Percentiles rank a stretch among this genome's conserved stretches.
phyloP scores from a whole-genome alignment of 1,140 invertebrate genomes.

The Papilio polytes region DNA sequence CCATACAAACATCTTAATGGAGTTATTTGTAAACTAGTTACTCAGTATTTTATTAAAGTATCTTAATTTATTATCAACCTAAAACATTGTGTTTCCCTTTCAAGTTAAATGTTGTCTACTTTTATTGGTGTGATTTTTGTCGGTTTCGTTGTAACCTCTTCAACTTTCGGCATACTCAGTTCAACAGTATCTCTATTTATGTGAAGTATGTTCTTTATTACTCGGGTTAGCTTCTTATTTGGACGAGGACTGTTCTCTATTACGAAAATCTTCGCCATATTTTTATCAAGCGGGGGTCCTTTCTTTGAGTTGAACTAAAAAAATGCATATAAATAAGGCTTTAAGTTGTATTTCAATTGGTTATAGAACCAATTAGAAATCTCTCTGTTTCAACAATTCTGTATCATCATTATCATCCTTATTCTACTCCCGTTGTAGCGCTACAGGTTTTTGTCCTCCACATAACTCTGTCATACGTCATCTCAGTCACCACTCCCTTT shows the following conservation, averaged over 20 bases:
- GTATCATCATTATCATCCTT: no score
- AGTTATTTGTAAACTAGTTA: background rate
- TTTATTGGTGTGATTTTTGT: constrained; percentile 74
- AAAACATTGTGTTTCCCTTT: background rate
- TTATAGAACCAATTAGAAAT: background rate
- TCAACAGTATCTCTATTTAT: constrained; percentile 73
- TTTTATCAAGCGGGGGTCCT: constrained; percentile 49
- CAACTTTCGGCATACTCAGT: constrained; percentile 61
- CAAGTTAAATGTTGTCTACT: constrained; percentile 50
- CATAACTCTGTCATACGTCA: no score
- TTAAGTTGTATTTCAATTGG: background rate
- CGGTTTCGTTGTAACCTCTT: constrained; percentile 70
- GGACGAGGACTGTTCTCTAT: constrained; percentile 63
- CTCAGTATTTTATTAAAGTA: background rate
- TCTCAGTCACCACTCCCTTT: no score
- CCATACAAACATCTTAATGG: no score
- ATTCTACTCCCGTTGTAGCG: no score
- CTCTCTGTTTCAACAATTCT: no score
- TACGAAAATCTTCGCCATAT: constrained; percentile 70
- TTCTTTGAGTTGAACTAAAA: constrained; percentile 57
- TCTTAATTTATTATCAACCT: background rate
- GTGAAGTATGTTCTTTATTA: constrained; percentile 71
- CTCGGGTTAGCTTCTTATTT: constrained; percentile 62
- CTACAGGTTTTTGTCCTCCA: no score
- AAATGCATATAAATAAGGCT: background rate